A percentile compares a stretch with the other conserved stretches of the same genome.
Evolutionary conservation across 2,797 vertebrate species (phyloP).

Genomic region (Anas capensis): DNA sequence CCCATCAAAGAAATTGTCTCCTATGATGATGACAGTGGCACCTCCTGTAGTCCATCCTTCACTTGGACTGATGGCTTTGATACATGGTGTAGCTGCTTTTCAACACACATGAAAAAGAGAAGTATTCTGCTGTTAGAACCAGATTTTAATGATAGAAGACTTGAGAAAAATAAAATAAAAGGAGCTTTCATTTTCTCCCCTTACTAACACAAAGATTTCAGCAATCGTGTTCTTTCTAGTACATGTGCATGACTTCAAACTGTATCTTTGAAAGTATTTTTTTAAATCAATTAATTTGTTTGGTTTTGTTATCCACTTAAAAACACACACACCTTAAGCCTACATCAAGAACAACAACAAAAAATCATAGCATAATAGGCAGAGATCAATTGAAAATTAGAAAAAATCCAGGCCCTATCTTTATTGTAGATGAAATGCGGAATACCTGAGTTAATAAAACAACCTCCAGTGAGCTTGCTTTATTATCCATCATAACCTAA

Average conservation of each 20-base stretch:
- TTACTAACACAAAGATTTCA: slow-evolving; percentile 75
- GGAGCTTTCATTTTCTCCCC: slow-evolving; percentile 74
- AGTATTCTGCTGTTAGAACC: slow-evolving; percentile 83
- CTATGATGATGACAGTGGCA: slow-evolving; percentile 98
- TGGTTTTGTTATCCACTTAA: slow-evolving; percentile 51
- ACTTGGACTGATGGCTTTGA: slow-evolving; percentile 99
- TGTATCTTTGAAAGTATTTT: neutral
- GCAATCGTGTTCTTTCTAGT: slow-evolving; percentile 49
- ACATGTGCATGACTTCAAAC: neutral
- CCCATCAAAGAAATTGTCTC: slow-evolving; percentile 99
- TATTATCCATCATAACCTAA: neutral
- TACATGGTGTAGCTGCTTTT: slow-evolving; percentile 96
- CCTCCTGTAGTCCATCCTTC: slow-evolving; percentile 99
- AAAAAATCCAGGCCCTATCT: neutral
- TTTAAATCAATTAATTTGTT: slow-evolving; percentile 46
- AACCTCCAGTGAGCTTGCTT: neutral
- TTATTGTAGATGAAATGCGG: neutral
- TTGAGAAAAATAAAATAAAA: slow-evolving; percentile 78
- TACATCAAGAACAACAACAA: neutral
- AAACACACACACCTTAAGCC: neutral
- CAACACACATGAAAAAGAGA: slow-evolving; percentile 84
- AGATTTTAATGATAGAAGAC: slow-evolving; percentile 82
- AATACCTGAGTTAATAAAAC: slow-evolving; percentile 37
- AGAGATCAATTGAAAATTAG: slow-evolving; percentile 41
- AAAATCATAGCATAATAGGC: slow-evolving; percentile 1